These are phyloP conservation scores for Fundulus diaphanus DNA, from an alignment of 2,797 vertebrate genomes.

Conservation along the genomic window DNA sequence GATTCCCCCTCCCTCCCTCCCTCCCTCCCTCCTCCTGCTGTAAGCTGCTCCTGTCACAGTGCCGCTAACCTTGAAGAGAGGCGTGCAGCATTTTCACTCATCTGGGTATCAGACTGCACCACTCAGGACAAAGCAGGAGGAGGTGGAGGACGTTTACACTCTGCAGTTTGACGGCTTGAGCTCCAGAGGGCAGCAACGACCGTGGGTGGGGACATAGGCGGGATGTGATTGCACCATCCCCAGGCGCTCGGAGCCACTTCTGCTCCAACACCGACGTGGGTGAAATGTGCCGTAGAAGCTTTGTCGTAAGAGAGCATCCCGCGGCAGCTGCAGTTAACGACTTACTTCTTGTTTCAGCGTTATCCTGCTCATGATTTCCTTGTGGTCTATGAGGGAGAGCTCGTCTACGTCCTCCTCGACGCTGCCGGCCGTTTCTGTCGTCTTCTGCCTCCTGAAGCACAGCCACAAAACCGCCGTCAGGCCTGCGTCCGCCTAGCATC, in stretches of 20 bases:
- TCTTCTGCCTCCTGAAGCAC: constrained; percentile 72
- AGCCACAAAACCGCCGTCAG: constrained; percentile 4
- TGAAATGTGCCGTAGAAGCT: constrained; percentile 22
- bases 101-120: constrained; percentile 74
- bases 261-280: constrained; percentile 34
- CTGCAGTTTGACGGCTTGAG: constrained; percentile 36
- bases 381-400: constrained; percentile 95
- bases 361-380: constrained; percentile 93
- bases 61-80: constrained; percentile 58
- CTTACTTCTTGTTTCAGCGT: constrained; percentile 95
- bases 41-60: constrained; percentile 38
- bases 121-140: constrained; percentile 54
- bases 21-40: constrained; percentile 3
- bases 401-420: constrained; percentile 91
- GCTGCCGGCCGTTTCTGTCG: constrained; percentile 61
- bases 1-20: constrained; percentile 1
- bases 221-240: constrained; percentile 42
- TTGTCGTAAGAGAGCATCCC: constrained; percentile 12
- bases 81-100: constrained; percentile 51
- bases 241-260: constrained; percentile 53
- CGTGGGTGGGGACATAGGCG: constrained; percentile 3
- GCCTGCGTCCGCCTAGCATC: constrained; percentile 1
- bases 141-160: constrained; percentile 16
- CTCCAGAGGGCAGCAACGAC: constrained; percentile 69
- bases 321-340: not conserved